phyloP scores from a whole-genome alignment of 2,888 invertebrate species.

The Acronicta psi region DNA sequence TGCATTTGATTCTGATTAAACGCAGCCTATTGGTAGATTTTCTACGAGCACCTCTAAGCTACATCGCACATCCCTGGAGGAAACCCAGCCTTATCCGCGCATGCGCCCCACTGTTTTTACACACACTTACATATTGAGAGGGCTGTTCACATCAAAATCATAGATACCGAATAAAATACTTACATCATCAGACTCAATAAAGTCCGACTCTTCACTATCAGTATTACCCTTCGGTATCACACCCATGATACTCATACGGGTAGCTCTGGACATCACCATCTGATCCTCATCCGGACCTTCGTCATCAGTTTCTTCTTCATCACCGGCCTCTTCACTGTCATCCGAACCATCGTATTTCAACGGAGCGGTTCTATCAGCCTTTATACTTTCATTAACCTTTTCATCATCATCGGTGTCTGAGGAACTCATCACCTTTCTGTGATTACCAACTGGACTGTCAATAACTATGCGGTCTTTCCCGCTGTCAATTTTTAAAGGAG shows the following conservation, averaged over 20 bases:
- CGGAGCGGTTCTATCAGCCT: slow-evolving; percentile 17
- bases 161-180: slow-evolving; percentile 54
- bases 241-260: slow-evolving; percentile 86
- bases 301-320: slow-evolving; percentile 52
- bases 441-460: slow-evolving; percentile 44
- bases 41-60: too few species aligned
- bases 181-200: slow-evolving; percentile 84
- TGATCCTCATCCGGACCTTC: slow-evolving; percentile 79
- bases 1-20: too few species aligned
- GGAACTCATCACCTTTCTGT: slow-evolving; percentile 4
- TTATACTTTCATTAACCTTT: slow-evolving; percentile 9
- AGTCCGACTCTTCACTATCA: slow-evolving; percentile 84
- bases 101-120: too few species aligned
- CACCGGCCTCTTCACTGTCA: slow-evolving; percentile 17
- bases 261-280: slow-evolving; percentile 84
- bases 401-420: slow-evolving; percentile 5
- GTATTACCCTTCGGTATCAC: slow-evolving; percentile 75
- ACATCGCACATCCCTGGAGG: too few species aligned
- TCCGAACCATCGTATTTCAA: slow-evolving; percentile 29
- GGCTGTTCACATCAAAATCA: neutral
- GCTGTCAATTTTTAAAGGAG: slow-evolving; percentile 72
- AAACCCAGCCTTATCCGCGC: too few species aligned
- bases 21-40: too few species aligned
- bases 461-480: slow-evolving; percentile 26
- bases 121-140: too few species aligned